These are phyloP conservation scores for Sebastolobus altivelis DNA, from an alignment of 2,797 vertebrate genomes.

Conservation along the genomic window DNA sequence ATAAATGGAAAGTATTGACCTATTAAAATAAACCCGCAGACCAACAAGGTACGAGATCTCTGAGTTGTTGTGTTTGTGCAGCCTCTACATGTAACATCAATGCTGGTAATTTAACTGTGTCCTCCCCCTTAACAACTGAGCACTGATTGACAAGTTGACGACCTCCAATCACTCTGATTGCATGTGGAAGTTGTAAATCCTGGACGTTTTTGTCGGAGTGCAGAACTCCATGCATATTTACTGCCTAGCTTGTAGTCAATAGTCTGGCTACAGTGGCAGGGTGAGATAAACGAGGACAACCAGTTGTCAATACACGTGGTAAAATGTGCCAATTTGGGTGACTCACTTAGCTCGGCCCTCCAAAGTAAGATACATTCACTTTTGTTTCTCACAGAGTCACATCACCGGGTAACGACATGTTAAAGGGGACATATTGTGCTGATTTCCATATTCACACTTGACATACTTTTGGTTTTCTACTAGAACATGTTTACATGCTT, in stretches of 20 bases:
- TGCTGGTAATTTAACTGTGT: not conserved
- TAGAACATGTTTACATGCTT: too few species aligned
- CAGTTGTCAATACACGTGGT: not conserved
- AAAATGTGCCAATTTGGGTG: not conserved
- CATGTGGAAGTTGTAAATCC: conserved; percentile 1
- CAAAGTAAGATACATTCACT: not conserved
- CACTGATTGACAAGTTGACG: not conserved
- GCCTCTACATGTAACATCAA: not conserved
- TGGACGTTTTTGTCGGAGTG: not conserved
- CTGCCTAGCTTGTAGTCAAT: not conserved
- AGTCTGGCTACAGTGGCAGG: not conserved
- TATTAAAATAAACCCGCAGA: not conserved
- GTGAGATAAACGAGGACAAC: not conserved
- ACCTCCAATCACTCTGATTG: conserved; percentile 13
- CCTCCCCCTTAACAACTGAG: not conserved
- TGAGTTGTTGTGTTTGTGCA: not conserved
- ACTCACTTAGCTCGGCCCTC: not conserved
- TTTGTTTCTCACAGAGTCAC: not conserved
- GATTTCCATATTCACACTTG: too few species aligned
- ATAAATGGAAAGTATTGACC: not conserved
- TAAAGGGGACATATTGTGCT: not conserved
- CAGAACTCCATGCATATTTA: not conserved
- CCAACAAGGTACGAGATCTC: not conserved
- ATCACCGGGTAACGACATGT: not conserved
- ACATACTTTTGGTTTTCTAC: too few species aligned